A percentile compares a stretch with the other conserved stretches of the same genome.
phyloP scores from a whole-genome alignment of 2,888 invertebrate genomes.

The Nemapogon koenigi region DNA sequence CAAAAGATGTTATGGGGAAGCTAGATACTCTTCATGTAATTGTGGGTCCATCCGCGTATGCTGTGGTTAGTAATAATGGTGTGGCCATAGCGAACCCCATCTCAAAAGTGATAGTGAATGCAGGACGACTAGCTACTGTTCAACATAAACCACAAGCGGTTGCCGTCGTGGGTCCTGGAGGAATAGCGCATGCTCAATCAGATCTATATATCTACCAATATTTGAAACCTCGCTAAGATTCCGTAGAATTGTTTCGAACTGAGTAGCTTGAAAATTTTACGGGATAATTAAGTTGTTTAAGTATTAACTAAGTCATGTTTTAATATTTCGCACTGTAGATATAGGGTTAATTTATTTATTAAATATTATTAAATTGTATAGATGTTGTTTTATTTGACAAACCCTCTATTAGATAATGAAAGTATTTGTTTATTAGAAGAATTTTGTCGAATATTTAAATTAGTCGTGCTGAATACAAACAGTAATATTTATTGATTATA shows the following conservation, averaged over 20 bases:
- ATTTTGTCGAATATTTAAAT: too few species aligned
- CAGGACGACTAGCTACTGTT: conserved; percentile 67
- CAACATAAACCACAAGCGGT: conserved; percentile 72
- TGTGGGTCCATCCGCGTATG: conserved; percentile 72
- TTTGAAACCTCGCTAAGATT: too few species aligned
- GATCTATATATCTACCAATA: conserved; percentile 67
- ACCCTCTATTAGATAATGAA: too few species aligned
- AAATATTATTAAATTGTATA: too few species aligned
- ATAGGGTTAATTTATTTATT: too few species aligned
- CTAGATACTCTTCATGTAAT: too few species aligned
- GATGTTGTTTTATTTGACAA: too few species aligned
- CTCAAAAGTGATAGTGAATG: conserved; percentile 68
- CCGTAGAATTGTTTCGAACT: conserved; percentile 44
- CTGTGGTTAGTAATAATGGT: conserved; percentile 70
- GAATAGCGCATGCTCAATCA: conserved; percentile 77
- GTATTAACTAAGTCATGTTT: conserved; percentile 1
- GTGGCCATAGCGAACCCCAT: conserved; percentile 74
- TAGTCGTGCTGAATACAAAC: too few species aligned
- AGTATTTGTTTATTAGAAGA: too few species aligned
- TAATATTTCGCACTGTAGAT: neutral
- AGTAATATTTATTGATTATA: too few species aligned
- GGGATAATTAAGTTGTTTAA: conserved; percentile 15
- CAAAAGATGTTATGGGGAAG: too few species aligned
- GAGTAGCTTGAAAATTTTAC: conserved; percentile 44
- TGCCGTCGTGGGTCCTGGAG: conserved; percentile 78